Conservation (phyloP, 2,888 invertebrate species). For the Lasioglossum villosulum region DNA sequence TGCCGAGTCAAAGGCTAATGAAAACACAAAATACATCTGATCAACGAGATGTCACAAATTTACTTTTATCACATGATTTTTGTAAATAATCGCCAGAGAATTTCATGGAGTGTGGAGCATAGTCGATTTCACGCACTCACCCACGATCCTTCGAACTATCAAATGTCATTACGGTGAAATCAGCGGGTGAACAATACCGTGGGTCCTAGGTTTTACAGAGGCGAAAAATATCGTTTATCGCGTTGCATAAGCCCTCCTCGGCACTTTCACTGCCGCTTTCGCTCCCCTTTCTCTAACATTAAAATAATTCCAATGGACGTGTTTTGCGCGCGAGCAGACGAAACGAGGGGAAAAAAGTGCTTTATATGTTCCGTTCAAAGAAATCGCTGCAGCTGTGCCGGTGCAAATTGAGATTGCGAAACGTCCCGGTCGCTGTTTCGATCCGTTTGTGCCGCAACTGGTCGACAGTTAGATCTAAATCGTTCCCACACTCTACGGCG, state of each 20-base stretch:
- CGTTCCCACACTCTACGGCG: background rate
- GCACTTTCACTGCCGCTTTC: slow-evolving; percentile 53
- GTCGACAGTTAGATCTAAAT: background rate
- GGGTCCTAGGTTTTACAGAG: background rate
- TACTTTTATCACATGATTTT: background rate
- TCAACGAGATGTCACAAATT: background rate
- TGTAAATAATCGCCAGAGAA: slow-evolving; percentile 11
- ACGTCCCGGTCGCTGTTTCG: background rate
- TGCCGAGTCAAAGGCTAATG: background rate
- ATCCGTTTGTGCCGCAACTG: background rate
- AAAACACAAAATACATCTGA: background rate
- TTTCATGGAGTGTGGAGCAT: slow-evolving; percentile 38
- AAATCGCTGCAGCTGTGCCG: slow-evolving; percentile 8
- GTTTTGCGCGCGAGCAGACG: background rate
- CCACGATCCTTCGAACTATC: slow-evolving; percentile 34
- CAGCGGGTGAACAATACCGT: slow-evolving; percentile 30
- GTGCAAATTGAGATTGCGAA: slow-evolving; percentile 20
- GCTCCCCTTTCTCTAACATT: slow-evolving; percentile 55
- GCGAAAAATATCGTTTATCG: slow-evolving; percentile 47
- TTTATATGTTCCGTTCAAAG: slow-evolving; percentile 13
- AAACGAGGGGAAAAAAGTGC: slow-evolving; percentile 3
- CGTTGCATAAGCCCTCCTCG: slow-evolving; percentile 35
- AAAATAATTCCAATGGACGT: slow-evolving; percentile 32
- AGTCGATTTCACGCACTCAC: slow-evolving; percentile 16
- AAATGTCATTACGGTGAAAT: slow-evolving; percentile 61